Conservation (phyloP, 2,888 invertebrate species). For the Tuberolachnus salignus region DNA sequence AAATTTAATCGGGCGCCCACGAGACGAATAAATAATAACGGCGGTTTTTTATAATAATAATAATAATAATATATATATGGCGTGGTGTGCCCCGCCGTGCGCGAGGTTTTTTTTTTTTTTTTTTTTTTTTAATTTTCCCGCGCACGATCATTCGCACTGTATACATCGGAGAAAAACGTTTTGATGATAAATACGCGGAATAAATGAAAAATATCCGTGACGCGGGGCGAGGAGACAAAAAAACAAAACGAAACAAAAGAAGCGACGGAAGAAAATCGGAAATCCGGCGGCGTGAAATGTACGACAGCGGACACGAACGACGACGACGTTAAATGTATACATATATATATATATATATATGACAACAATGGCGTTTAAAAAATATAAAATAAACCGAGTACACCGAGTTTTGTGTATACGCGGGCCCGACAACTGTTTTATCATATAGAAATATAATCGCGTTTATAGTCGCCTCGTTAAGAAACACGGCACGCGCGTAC, state of each 20-base stretch:
- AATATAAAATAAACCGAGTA: conserved; percentile 12
- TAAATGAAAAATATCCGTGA: conserved; percentile 14
- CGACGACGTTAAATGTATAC: conserved; percentile 13
- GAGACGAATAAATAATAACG: no score
- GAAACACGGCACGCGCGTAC: background rate
- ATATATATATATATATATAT: no score
- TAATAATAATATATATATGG: background rate
- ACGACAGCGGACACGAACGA: conserved; percentile 9
- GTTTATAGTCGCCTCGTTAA: conserved; percentile 7
- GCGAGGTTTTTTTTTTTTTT: no score
- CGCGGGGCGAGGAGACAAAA: background rate
- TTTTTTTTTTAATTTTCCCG: no score
- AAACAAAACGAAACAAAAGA: conserved; percentile 13
- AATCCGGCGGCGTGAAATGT: conserved; percentile 47
- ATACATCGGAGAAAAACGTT: background rate
- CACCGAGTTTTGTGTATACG: conserved; percentile 4
- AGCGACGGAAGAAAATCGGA: conserved; percentile 27
- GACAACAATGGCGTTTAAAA: conserved; percentile 37
- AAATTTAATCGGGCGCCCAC: background rate
- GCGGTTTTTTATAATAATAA: no score
- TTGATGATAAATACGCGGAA: background rate
- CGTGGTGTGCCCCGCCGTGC: no score
- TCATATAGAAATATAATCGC: conserved; percentile 1
- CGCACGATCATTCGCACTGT: no score
- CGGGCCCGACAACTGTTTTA: background rate